phyloP scores from a whole-genome alignment of 2,113 vertebrate species.

The Seriola rivoliana region DNA sequence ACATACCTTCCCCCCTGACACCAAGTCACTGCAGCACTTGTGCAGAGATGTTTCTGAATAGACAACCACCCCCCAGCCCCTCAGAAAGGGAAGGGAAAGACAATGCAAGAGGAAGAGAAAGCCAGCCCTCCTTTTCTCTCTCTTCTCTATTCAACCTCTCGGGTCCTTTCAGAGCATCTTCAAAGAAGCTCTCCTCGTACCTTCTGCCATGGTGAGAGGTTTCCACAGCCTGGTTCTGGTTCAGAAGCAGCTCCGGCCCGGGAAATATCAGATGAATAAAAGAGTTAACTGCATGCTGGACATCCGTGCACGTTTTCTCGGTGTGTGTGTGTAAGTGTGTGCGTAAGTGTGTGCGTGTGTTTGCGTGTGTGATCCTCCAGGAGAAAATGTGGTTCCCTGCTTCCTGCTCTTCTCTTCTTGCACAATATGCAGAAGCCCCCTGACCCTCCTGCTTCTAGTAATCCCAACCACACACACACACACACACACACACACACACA shows the following conservation, averaged over 20 bases:
- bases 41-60: background rate
- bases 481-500: too few species aligned
- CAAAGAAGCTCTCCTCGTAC: slow-evolving; percentile 59
- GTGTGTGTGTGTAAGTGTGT: background rate
- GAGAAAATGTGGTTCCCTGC: slow-evolving; percentile 9
- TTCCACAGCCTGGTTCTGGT: slow-evolving; percentile 53
- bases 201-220: slow-evolving; percentile 79
- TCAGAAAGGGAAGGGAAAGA: background rate
- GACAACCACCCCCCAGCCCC: background rate
- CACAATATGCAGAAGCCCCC: slow-evolving; percentile 55
- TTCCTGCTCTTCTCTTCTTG: slow-evolving; percentile 32
- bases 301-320: slow-evolving; percentile 25
- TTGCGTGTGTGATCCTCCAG: slow-evolving; percentile 34
- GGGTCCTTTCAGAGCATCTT: slow-evolving; percentile 44
- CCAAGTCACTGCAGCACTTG: slow-evolving; percentile 78
- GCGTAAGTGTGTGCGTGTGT: background rate
- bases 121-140: background rate
- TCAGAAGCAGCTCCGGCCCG: slow-evolving; percentile 35
- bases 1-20: slow-evolving; percentile 83
- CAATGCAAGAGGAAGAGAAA: background rate
- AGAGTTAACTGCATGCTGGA: slow-evolving; percentile 21
- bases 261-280: slow-evolving; percentile 7
- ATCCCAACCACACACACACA: slow-evolving; percentile 30
- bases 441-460: slow-evolving; percentile 63
- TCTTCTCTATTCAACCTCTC: too few species aligned